Conservation (phyloP, 2,113 vertebrate genomes). For the Tachuris rubrigastra region DNA sequence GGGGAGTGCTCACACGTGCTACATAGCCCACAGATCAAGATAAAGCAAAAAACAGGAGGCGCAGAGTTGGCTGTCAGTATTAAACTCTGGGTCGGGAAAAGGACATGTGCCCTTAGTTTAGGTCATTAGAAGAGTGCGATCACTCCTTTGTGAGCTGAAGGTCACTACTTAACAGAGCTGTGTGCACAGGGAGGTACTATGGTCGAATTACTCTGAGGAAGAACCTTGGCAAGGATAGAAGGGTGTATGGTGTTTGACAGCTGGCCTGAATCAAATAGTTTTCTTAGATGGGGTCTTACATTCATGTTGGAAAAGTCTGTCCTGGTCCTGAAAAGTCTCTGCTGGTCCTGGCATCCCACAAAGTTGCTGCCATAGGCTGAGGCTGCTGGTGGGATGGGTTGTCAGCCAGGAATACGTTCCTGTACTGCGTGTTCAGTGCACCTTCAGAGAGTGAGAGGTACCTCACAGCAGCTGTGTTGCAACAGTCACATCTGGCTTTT, state of each 20-base stretch:
- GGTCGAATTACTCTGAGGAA: background rate
- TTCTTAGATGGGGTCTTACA: background rate
- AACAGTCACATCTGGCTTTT: background rate
- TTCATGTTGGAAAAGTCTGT: background rate
- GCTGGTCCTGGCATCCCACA: background rate
- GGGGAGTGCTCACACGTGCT: background rate
- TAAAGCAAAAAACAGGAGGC: background rate
- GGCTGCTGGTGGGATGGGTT: background rate
- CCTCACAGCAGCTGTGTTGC: background rate
- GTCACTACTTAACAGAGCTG: background rate
- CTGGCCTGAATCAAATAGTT: background rate
- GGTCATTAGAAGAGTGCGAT: background rate
- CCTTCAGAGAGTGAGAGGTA: background rate
- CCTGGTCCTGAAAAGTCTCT: too few species aligned
- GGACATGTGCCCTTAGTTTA: background rate
- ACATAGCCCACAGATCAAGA: background rate
- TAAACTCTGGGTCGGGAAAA: background rate
- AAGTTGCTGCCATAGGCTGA: background rate
- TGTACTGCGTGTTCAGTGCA: background rate
- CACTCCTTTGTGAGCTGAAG: background rate
- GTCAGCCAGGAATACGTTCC: background rate
- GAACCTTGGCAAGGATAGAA: background rate
- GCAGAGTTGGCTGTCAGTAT: background rate
- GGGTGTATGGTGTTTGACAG: background rate
- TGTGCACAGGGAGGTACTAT: background rate